Conservation (phyloP, 2,888 invertebrate species). For the Ophioninae sp. region DNA sequence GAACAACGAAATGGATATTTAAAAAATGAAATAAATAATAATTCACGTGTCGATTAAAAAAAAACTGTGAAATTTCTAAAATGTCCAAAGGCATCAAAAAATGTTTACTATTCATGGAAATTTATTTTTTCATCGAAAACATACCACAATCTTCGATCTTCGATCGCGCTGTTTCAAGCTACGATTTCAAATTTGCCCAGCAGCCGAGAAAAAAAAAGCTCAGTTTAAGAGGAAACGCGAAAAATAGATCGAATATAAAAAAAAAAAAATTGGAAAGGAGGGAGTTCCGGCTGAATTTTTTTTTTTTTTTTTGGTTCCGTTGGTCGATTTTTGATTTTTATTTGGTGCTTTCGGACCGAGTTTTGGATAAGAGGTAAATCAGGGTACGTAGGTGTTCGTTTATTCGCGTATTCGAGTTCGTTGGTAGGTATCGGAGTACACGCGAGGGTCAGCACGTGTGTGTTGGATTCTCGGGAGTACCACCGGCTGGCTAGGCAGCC, state of each 20-base stretch:
- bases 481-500: slow-evolving; percentile 54
- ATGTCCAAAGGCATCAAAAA: too few species aligned
- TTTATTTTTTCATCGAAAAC: too few species aligned
- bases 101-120: too few species aligned
- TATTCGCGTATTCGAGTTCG: neutral
- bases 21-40: too few species aligned
- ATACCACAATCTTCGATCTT: too few species aligned
- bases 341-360: neutral
- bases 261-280: neutral
- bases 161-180: too few species aligned
- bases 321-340: neutral
- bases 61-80: too few species aligned
- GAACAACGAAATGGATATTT: too few species aligned
- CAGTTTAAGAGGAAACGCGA: too few species aligned
- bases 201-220: too few species aligned
- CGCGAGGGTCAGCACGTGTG: neutral
- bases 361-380: slow-evolving; percentile 60
- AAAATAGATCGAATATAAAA: neutral
- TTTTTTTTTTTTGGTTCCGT: neutral
- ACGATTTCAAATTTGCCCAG: too few species aligned
- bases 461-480: neutral
- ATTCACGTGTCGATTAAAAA: too few species aligned
- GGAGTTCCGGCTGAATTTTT: neutral
- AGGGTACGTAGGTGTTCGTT: neutral
- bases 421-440: neutral